These are phyloP conservation scores for Chirona hameri DNA, from an alignment of 2,888 invertebrate species.

Conservation along the genomic window DNA sequence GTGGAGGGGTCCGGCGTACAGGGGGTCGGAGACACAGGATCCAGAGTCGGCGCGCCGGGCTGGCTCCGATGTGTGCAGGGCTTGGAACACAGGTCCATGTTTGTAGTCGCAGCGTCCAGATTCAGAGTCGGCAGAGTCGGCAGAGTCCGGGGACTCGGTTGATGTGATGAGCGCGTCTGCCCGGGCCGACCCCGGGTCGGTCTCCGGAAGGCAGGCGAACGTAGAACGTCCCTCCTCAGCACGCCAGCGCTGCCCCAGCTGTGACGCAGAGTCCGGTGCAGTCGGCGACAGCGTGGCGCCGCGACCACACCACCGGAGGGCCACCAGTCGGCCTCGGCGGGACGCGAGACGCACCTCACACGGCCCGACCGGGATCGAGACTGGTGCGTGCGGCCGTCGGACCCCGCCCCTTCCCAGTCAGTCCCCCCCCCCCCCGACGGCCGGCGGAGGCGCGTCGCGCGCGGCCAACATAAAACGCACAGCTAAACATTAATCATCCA, in stretches of 20 bases:
- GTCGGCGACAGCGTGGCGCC: too few species aligned
- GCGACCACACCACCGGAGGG: too few species aligned
- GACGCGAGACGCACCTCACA: too few species aligned
- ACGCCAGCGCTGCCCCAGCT: too few species aligned
- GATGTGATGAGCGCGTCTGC: too few species aligned
- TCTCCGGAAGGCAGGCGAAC: not conserved
- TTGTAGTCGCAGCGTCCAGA: not conserved
- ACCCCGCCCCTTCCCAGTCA: too few species aligned
- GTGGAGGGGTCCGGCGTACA: not conserved
- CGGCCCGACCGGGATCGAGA: not conserved
- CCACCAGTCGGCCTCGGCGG: too few species aligned
- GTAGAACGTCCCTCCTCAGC: too few species aligned
- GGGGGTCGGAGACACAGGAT: not conserved
- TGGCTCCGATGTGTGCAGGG: not conserved
- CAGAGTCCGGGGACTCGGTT: too few species aligned
- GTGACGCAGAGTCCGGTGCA: too few species aligned
- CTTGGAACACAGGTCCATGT: not conserved
- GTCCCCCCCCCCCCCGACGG: not conserved
- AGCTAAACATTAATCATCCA: constrained; percentile 23
- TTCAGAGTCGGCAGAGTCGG: too few species aligned
- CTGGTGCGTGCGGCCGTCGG: not conserved
- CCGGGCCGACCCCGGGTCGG: not conserved
- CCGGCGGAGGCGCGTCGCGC: not conserved
- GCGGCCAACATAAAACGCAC: constrained; percentile 8
- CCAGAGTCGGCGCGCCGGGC: not conserved